phyloP scores from a whole-genome alignment of 1,140 invertebrate genomes.

The Drosophila bocki region DNA sequence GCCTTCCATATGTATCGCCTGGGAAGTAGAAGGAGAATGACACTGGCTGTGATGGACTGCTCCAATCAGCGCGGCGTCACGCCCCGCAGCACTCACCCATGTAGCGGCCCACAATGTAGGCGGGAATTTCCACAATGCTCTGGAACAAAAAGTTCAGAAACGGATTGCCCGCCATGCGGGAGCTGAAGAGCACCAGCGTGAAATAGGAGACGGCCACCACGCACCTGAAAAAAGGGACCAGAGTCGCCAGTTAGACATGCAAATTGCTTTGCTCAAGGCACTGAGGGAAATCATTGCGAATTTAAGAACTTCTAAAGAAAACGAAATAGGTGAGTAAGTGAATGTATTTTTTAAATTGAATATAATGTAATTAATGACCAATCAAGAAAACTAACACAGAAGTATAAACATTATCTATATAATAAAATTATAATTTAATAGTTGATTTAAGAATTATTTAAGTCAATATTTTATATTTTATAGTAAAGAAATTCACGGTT shows the following conservation, averaged over 20 bases:
- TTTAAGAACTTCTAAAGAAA: neutral
- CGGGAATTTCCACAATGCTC: constrained; percentile 88
- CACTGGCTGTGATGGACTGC: constrained; percentile 31
- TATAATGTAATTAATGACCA: no score
- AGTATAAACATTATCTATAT: no score
- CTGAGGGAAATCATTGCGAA: neutral
- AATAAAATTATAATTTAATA: no score
- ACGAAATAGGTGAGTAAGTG: no score
- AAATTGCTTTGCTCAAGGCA: constrained; percentile 53
- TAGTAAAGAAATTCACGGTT: neutral
- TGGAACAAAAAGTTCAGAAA: constrained; percentile 90
- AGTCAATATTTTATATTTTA: no score
- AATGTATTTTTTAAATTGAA: no score
- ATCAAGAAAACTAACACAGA: no score
- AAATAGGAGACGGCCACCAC: constrained; percentile 88
- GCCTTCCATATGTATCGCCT: constrained; percentile 86
- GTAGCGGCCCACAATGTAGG: constrained; percentile 85
- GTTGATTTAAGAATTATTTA: no score
- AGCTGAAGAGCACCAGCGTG: constrained; percentile 87
- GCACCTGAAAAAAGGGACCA: constrained; percentile 85
- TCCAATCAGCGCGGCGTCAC: constrained; percentile 53
- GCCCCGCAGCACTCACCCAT: constrained; percentile 68
- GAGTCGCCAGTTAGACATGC: constrained; percentile 64
- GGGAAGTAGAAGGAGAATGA: constrained; percentile 11
- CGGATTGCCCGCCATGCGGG: constrained; percentile 88